Conservation (phyloP, 2,113 vertebrate genomes). For the Kryptolebias marmoratus region DNA sequence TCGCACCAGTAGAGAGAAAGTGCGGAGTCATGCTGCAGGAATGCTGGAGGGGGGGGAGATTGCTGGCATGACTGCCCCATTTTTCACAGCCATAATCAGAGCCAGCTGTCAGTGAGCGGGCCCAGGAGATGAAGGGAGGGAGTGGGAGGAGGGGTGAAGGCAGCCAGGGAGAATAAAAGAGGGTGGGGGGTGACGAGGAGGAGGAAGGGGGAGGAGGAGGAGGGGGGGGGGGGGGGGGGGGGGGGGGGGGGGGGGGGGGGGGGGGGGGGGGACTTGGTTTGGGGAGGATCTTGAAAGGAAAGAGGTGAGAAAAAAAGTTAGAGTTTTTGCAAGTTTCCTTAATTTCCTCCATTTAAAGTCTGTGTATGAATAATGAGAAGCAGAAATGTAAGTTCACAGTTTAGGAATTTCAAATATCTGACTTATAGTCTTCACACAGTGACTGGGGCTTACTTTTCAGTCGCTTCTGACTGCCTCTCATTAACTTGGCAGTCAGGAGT, state of each 20-base stretch:
- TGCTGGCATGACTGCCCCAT: constrained; percentile 82
- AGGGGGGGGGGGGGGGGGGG: constrained; percentile 26
- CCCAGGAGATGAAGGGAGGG: constrained; percentile 55
- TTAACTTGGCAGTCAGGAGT: no score
- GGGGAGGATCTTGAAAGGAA: constrained; percentile 33
- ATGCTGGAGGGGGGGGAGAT: constrained; percentile 77
- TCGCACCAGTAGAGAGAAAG: constrained; percentile 74
- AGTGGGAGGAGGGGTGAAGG: constrained; percentile 1
- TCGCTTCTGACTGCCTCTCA: no score
- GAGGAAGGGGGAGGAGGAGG: no score
- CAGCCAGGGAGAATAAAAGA: no score
- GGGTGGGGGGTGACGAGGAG: no score
- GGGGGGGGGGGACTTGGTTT: neutral
- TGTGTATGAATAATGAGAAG: neutral
- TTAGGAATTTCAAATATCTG: no score
- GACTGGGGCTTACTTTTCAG: no score
- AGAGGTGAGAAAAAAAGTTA: constrained; percentile 11
- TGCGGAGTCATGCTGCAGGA: constrained; percentile 84
- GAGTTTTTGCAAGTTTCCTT: constrained; percentile 24
- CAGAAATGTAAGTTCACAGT: no score
- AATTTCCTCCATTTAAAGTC: constrained; percentile 13
- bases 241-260: constrained; percentile 22
- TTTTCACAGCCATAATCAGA: constrained; percentile 85
- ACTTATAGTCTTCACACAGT: no score
- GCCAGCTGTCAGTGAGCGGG: constrained; percentile 84